Percentiles rank a stretch among this genome's conserved stretches.
These are phyloP conservation scores for Panthera uncia DNA, from an alignment of 2,113 vertebrate species.

Conservation along the genomic window DNA sequence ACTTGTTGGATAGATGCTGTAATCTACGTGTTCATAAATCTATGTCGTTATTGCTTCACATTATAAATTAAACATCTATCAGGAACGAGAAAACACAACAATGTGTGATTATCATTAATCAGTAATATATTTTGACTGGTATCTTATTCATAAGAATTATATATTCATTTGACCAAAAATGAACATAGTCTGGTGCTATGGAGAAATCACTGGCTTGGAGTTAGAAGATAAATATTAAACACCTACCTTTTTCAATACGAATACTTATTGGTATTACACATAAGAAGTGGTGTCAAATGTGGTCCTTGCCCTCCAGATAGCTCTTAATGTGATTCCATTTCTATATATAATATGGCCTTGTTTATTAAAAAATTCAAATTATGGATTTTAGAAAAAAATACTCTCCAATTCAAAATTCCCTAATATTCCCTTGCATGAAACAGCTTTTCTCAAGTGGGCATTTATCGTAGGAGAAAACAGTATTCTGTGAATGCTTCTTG, in stretches of 20 bases:
- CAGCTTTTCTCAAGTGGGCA: not conserved
- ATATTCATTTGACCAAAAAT: not conserved
- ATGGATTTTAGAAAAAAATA: not conserved
- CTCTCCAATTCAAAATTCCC: not conserved
- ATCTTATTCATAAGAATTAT: conserved; percentile 14
- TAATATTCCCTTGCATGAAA: not conserved
- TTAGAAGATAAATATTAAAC: not conserved
- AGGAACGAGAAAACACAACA: not conserved
- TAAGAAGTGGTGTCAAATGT: not conserved
- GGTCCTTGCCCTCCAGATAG: not conserved
- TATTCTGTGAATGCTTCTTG: not conserved
- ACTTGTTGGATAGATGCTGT: not conserved
- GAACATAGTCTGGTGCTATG: not conserved
- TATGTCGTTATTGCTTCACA: not conserved
- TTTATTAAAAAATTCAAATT: not conserved
- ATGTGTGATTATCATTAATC: conserved; percentile 6
- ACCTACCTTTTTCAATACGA: not conserved
- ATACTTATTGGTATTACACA: not conserved
- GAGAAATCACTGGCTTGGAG: not conserved
- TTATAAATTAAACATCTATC: not conserved
- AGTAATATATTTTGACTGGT: not conserved
- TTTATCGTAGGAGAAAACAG: not conserved
- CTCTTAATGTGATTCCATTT: not conserved
- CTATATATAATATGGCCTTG: not conserved
- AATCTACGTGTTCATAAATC: not conserved